Evolutionary conservation across 37 sponge, comb jelly and placozoan genomes (phyloP).

Genomic region (Chondrosia reniformis): DNA sequence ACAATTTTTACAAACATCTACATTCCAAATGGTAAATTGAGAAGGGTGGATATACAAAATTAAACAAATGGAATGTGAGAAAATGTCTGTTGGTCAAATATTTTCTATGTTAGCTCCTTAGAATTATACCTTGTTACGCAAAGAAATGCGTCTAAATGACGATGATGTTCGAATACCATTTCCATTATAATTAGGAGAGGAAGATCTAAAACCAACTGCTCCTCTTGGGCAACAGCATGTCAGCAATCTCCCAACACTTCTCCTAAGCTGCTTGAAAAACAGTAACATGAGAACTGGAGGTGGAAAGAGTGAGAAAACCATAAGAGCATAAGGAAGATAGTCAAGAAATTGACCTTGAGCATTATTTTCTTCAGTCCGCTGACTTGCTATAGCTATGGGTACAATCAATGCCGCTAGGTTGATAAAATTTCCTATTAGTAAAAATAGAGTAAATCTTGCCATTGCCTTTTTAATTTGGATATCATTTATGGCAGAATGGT

Average conservation of each 20-base stretch:
- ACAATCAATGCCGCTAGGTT: neutral
- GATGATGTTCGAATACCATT: no score
- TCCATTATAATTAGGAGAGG: neutral
- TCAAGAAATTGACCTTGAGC: neutral
- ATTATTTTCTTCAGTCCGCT: neutral
- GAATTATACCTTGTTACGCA: no score
- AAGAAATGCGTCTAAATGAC: no score
- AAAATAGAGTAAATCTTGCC: neutral
- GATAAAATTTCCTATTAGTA: neutral
- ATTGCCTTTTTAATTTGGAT: neutral
- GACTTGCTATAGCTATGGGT: neutral
- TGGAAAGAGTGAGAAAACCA: neutral
- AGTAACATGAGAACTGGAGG: constrained; percentile 5
- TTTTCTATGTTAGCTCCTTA: no score
- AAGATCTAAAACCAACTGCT: neutral
- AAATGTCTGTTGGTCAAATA: no score
- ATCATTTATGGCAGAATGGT: neutral
- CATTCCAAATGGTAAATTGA: no score
- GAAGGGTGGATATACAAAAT: no score
- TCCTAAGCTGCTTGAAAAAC: neutral
- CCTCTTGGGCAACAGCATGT: neutral
- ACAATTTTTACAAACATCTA: no score
- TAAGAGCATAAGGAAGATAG: neutral
- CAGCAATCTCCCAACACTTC: neutral
- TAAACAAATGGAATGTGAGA: no score